Conservation (phyloP, 2,797 vertebrate species). For the Malurus leucopterus region DNA sequence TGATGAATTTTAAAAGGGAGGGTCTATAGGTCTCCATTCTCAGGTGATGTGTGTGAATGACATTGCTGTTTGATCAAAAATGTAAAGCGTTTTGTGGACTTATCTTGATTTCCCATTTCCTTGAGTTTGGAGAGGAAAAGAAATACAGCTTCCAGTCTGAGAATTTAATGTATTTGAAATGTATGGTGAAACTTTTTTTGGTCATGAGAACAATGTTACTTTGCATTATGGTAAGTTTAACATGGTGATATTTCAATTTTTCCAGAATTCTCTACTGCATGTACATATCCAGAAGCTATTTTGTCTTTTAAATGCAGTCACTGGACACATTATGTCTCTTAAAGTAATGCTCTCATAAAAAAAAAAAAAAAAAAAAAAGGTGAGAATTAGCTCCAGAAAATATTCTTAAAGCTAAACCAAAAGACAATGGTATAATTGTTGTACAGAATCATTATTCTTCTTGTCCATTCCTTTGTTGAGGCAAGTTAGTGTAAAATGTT, state of each 20-base stretch:
- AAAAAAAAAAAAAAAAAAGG: neutral
- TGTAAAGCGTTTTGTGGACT: neutral
- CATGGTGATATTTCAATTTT: neutral
- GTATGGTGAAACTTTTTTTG: neutral
- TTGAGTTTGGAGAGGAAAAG: neutral
- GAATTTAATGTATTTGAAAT: neutral
- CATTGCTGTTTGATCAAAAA: neutral
- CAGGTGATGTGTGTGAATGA: fast-evolving
- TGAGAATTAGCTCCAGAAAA: neutral
- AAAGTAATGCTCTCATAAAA: neutral
- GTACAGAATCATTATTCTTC: neutral
- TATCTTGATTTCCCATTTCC: neutral
- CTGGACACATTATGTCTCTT: neutral
- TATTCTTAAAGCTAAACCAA: neutral
- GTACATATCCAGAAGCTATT: neutral
- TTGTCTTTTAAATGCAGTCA: neutral
- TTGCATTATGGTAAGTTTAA: neutral
- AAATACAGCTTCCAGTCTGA: neutral
- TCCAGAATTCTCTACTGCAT: neutral
- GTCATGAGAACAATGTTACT: neutral
- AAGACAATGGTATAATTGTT: neutral
- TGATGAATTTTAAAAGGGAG: neutral
- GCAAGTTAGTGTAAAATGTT: neutral
- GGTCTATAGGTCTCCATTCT: neutral
- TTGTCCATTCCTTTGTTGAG: neutral